Percentiles rank a stretch among this genome's conserved stretches.
Conservation (phyloP, 2,113 vertebrate genomes). For the Pseudorhombus dupliciocellatus region DNA sequence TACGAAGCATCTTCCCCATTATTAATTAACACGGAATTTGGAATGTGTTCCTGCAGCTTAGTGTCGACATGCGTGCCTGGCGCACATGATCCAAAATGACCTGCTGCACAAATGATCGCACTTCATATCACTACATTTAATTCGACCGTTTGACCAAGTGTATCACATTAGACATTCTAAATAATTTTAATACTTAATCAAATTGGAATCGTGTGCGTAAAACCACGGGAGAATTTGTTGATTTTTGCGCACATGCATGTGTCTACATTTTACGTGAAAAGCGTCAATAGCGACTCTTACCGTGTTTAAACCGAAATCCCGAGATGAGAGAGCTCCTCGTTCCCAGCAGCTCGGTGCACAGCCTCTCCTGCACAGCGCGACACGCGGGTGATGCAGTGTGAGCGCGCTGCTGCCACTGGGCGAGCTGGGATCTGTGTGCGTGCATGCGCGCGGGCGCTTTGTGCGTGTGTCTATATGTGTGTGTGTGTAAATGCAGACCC, state of each 20-base stretch:
- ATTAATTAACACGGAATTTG: conserved; percentile 3
- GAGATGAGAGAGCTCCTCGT: conserved; percentile 19
- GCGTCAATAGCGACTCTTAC: conserved; percentile 20
- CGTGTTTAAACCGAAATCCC: conserved; percentile 12
- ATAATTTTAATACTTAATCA: neutral
- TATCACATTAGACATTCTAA: neutral
- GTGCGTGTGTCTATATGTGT: conserved; percentile 4
- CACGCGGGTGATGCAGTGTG: conserved; percentile 28
- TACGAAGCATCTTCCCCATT: neutral
- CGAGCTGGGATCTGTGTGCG: neutral
- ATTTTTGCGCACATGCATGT: neutral
- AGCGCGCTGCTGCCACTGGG: conserved; percentile 21
- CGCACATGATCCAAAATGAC: neutral
- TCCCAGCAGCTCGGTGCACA: conserved; percentile 10
- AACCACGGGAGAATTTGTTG: neutral
- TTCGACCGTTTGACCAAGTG: neutral
- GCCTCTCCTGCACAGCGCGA: conserved; percentile 14
- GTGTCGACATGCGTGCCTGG: neutral
- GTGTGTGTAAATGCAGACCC: conserved; percentile 5
- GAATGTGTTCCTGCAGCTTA: neutral
- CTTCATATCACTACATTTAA: neutral
- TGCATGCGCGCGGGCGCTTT: neutral
- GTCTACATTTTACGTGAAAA: neutral
- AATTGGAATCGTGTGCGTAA: conserved; percentile 15
- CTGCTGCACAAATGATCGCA: neutral